Evolutionary conservation across 2,113 vertebrate species (phyloP), one percentile per base, ranked within the genome.

Genomic region (Cisticola juncidis): DNA sequence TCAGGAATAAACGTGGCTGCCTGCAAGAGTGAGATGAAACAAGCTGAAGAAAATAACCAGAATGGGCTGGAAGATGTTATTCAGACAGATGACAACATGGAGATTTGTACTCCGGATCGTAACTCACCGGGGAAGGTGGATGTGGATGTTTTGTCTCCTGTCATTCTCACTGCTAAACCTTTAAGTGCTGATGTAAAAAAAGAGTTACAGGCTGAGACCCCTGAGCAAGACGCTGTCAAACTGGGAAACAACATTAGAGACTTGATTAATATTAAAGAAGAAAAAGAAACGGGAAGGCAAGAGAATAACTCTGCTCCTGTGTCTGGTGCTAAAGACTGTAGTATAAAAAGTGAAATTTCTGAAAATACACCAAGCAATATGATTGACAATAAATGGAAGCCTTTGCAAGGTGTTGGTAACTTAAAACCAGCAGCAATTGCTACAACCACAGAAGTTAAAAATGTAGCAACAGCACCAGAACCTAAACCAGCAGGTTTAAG

Each of bases 301-400:
- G 97, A 96, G 31, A 61, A 44, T n/a, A 84, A 74, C 33, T 50
- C 85, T 6, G 15, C 42, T 9, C 13, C 61, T 15, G 8, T 48
- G 14, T 36, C 92, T 31, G 17, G 57, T 38, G 85, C 66, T 44
- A 85, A 78, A 45, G 98, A 98, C 72, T 97, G 95, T 81, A 23
- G 50, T 7, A 26, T 65, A 42, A 98, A 92, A 93, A 76, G 60
- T 54, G 97, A 96, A 36, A 56, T 11, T 5, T 7, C 90, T 9
- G 97, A 92, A 91, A 95, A 86, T 87, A 78, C 89, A 20, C 96
- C 86, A 64, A 53, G 66, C 70, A 70, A 69, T 61, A 71, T 51
- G 3, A 50, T 83, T 10, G 98, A 99, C 82, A 98, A 99, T 40
- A 99, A 99, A 86, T 99, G 99, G 99, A 99, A 98, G 81, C 99